Evolutionary conservation across 2,113 vertebrate species (phyloP).

Genomic region (Perca fluviatilis): DNA sequence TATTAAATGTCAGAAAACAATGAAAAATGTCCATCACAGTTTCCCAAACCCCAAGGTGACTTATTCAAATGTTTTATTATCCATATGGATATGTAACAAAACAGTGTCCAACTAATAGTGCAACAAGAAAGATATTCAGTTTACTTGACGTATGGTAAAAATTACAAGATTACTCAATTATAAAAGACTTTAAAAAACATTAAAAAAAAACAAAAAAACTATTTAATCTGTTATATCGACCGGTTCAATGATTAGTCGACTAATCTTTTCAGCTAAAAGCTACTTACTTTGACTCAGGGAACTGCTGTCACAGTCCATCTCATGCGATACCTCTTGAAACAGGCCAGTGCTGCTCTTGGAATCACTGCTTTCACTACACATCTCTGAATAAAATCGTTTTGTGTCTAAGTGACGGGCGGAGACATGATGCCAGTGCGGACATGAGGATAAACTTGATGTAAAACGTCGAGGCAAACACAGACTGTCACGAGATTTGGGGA

Average conservation of each 20-base stretch:
- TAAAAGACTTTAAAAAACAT: no score
- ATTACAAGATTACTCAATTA: neutral
- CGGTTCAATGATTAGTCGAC: neutral
- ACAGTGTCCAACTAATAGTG: neutral
- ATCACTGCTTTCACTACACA: neutral
- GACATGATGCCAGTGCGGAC: neutral
- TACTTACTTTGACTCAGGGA: slow-evolving; percentile 57
- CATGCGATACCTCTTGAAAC: neutral
- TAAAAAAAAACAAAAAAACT: neutral
- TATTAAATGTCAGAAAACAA: no score
- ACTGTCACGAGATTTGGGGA: neutral
- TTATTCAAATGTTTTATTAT: no score
- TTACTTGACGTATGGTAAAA: neutral
- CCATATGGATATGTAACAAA: no score
- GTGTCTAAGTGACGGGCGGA: neutral
- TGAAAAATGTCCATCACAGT: no score
- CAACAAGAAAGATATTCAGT: neutral
- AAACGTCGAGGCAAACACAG: neutral
- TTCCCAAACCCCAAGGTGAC: no score
- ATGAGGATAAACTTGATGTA: neutral
- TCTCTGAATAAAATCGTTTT: slow-evolving; percentile 51
- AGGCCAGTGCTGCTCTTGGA: slow-evolving; percentile 1
- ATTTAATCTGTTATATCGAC: neutral
- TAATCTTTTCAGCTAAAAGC: neutral
- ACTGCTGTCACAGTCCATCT: neutral